A percentile compares a stretch with the other conserved stretches of the same genome.
Evolutionary conservation across 2,113 vertebrate genomes (phyloP).

Genomic region (Rhegmatorhina hoffmannsi): DNA sequence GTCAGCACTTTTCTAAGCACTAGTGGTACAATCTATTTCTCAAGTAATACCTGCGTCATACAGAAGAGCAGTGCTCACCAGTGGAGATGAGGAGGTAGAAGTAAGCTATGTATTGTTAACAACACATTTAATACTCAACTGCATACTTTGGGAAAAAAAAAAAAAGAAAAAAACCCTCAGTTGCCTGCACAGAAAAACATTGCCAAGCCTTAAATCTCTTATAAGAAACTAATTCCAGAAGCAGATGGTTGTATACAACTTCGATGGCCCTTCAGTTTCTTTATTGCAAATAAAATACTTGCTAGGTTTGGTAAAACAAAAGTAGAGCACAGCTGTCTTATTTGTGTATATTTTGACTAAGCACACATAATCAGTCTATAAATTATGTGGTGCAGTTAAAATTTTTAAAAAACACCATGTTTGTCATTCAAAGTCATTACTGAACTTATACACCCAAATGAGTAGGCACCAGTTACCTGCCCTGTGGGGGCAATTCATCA

Average conservation of each 20-base stretch:
- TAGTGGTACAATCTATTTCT: not conserved
- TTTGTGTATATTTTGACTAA: conserved; percentile 72
- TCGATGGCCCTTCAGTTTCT: conserved; percentile 77
- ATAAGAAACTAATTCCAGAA: conserved; percentile 74
- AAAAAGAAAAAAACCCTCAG: not conserved
- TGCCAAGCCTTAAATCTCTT: conserved; percentile 61
- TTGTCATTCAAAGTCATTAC: conserved; percentile 57
- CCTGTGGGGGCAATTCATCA: conserved; percentile 27
- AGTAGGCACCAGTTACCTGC: conserved; percentile 1
- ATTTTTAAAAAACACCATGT: not conserved
- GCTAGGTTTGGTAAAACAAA: conserved; percentile 76
- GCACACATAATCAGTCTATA: conserved; percentile 63
- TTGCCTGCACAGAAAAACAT: conserved; percentile 44
- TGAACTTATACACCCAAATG: conserved; percentile 52
- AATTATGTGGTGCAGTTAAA: conserved; percentile 54
- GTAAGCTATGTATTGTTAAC: conserved; percentile 1
- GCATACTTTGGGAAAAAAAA: not conserved
- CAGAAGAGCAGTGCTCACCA: not conserved
- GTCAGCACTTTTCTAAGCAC: not conserved
- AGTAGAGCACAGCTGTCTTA: conserved; percentile 75
- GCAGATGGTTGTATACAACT: conserved; percentile 75
- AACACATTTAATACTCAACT: conserved; percentile 22
- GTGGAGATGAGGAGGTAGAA: not conserved
- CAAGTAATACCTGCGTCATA: not conserved
- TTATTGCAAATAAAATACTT: conserved; percentile 79